Evolutionary conservation across 2,888 invertebrate genomes (phyloP).

Genomic region (Xanthorhoe spadicearia): DNA sequence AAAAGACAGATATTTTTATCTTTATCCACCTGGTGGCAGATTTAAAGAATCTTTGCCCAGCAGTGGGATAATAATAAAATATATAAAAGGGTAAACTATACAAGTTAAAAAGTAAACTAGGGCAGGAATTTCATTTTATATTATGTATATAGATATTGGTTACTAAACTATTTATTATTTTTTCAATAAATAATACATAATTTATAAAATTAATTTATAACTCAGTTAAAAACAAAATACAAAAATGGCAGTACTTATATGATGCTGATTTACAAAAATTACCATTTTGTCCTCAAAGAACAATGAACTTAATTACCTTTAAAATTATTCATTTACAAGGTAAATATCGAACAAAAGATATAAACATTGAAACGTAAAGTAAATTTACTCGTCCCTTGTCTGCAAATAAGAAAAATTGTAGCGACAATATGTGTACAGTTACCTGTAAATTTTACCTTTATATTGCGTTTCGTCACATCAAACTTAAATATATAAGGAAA

Average conservation of each 20-base stretch:
- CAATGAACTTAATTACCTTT: slow-evolving; percentile 65
- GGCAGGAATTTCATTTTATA: too few species aligned
- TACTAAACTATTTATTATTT: too few species aligned
- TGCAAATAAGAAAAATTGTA: slow-evolving; percentile 59
- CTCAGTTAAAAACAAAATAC: too few species aligned
- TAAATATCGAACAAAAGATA: slow-evolving; percentile 61
- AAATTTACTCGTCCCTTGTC: slow-evolving; percentile 70
- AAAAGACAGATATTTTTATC: too few species aligned
- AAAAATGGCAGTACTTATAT: neutral
- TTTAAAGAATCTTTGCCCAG: too few species aligned
- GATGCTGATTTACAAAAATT: neutral
- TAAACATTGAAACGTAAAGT: slow-evolving; percentile 68
- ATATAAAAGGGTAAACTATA: too few species aligned
- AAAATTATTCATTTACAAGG: slow-evolving; percentile 74
- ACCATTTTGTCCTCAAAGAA: slow-evolving; percentile 41
- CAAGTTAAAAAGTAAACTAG: too few species aligned
- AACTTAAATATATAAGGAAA: slow-evolving; percentile 4
- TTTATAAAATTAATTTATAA: too few species aligned
- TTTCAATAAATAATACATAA: too few species aligned
- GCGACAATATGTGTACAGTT: slow-evolving; percentile 47
- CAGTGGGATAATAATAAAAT: too few species aligned
- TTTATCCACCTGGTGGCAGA: too few species aligned
- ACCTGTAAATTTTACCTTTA: slow-evolving; percentile 51
- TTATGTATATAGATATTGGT: too few species aligned
- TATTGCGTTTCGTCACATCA: slow-evolving; percentile 69